Percentiles rank a stretch among this genome's conserved stretches.
Conservation (phyloP, 2,797 vertebrate genomes). For the Myotis pilosus region DNA sequence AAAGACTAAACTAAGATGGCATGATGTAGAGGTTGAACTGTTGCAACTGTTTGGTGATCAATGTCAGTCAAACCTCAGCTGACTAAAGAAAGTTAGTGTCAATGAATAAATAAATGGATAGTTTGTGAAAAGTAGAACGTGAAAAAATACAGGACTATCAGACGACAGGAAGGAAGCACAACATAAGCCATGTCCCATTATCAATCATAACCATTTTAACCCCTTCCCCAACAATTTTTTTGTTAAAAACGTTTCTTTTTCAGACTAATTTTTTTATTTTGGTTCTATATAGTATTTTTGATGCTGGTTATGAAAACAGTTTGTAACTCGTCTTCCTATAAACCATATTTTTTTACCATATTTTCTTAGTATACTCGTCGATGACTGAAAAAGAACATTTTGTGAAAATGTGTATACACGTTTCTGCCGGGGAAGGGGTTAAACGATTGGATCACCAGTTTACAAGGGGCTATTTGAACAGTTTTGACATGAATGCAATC, state of each 20-base stretch:
- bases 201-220: neutral
- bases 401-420: too few relatives aligned
- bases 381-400: too few relatives aligned
- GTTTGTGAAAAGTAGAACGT: neutral
- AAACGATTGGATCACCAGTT: neutral
- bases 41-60: neutral
- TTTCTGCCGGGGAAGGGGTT: too few relatives aligned
- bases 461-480: neutral
- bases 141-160: neutral
- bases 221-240: too few relatives aligned
- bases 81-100: neutral
- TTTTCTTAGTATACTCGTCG: too few relatives aligned
- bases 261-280: too few relatives aligned
- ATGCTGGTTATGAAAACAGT: too few relatives aligned
- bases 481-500: neutral
- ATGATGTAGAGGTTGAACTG: neutral
- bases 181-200: neutral
- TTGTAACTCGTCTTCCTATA: too few relatives aligned
- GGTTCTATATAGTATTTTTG: too few relatives aligned
- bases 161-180: neutral
- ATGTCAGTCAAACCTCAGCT: neutral
- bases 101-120: neutral
- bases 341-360: too few relatives aligned
- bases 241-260: too few relatives aligned
- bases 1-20: neutral